phyloP scores from a whole-genome alignment of 2,113 vertebrate species.

The Pachypanchax playfairii region DNA sequence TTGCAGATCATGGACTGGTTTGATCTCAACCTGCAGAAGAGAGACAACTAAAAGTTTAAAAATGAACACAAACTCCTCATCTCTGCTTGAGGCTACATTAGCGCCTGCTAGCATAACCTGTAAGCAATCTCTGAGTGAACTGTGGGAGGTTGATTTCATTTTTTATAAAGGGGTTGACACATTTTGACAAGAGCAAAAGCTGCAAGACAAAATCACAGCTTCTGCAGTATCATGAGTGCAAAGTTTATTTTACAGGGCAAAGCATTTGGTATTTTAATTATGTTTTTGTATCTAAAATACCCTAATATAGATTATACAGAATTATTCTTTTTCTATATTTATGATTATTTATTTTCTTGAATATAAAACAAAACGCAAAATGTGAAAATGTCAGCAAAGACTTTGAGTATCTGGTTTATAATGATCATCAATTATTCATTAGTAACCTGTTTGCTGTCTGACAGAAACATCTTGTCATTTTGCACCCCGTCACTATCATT shows the following conservation, averaged over 20 bases:
- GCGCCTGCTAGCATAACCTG: neutral
- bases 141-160: constrained; percentile 1
- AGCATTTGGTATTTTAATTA: neutral
- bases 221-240: neutral
- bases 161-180: neutral
- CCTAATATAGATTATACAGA: neutral
- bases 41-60: neutral
- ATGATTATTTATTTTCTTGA: neutral
- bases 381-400: neutral
- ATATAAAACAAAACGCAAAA: neutral
- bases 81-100: neutral
- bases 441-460: neutral
- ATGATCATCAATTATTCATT: neutral
- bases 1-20: too few relatives aligned
- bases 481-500: neutral
- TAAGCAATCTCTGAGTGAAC: neutral
- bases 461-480: neutral
- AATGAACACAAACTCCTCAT: neutral
- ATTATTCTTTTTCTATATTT: neutral
- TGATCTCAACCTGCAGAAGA: neutral
- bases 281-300: neutral
- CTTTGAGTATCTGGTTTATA: neutral
- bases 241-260: neutral
- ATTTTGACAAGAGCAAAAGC: neutral
- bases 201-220: neutral